phyloP scores from a whole-genome alignment of 2,113 vertebrate genomes.

The Hirundichthys speculiger region DNA sequence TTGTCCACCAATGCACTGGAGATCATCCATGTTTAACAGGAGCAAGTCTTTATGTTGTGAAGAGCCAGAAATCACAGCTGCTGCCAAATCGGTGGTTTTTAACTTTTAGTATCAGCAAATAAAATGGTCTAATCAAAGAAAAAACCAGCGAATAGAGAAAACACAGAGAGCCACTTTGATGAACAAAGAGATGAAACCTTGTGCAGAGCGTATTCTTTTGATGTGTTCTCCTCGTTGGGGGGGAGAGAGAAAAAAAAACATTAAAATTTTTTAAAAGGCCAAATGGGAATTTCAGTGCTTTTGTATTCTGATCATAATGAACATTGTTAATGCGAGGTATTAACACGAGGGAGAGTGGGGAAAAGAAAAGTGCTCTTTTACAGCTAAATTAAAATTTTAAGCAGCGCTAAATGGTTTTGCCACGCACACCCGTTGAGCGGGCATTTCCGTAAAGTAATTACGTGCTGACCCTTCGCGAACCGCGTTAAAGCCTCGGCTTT shows the following conservation, averaged over 20 bases:
- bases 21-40: conserved; percentile 39
- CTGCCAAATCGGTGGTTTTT: conserved; percentile 38
- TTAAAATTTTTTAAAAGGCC: conserved; percentile 20
- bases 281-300: conserved; percentile 67
- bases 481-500: conserved; percentile 42
- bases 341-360: conserved; percentile 28
- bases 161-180: conserved; percentile 50
- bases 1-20: conserved; percentile 5
- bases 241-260: conserved; percentile 16
- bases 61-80: conserved; percentile 40
- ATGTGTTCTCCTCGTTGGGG: conserved; percentile 47
- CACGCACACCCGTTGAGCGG: conserved; percentile 60
- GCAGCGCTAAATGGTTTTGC: conserved; percentile 60
- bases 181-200: conserved; percentile 60
- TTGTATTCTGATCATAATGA: conserved; percentile 69
- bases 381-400: conserved; percentile 63
- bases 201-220: conserved; percentile 45
- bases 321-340: conserved; percentile 57
- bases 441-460: conserved; percentile 68
- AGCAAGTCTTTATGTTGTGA: conserved; percentile 29
- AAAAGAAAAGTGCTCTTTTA: conserved; percentile 51
- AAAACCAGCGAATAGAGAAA: conserved; percentile 33
- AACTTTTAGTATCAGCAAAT: conserved; percentile 29
- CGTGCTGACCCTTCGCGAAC: conserved; percentile 57
- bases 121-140: conserved; percentile 60